phyloP scores from a whole-genome alignment of 2,888 invertebrate species.

The Oscheius sp. region DNA sequence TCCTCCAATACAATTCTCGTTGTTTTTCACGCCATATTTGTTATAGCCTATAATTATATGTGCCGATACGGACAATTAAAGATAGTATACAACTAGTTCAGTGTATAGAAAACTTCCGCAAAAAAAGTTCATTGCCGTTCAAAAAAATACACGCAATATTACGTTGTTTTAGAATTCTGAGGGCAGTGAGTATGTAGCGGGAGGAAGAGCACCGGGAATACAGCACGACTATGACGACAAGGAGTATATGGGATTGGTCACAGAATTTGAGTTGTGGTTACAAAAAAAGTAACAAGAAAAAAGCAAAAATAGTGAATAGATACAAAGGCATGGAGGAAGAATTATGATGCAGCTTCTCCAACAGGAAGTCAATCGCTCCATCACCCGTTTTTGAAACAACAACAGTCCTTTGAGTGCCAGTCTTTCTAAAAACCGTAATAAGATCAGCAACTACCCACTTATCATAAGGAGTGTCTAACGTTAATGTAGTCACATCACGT shows the following conservation, averaged over 20 bases:
- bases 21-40: neutral
- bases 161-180: slow-evolving; percentile 20
- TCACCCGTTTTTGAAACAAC: slow-evolving; percentile 66
- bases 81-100: slow-evolving; percentile 12
- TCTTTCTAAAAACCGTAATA: neutral
- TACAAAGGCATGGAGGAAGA: slow-evolving; percentile 1
- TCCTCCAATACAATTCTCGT: neutral
- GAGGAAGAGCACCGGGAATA: slow-evolving; percentile 14
- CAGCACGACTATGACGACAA: slow-evolving; percentile 1
- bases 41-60: slow-evolving; percentile 12
- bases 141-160: slow-evolving; percentile 17
- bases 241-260: slow-evolving; percentile 24
- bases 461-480: slow-evolving; percentile 51
- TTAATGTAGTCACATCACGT: slow-evolving; percentile 32
- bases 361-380: slow-evolving; percentile 65
- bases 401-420: slow-evolving; percentile 37
- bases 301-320: neutral
- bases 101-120: neutral
- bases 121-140: slow-evolving; percentile 22
- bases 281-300: slow-evolving; percentile 12
- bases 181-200: slow-evolving; percentile 8
- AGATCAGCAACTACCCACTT: slow-evolving; percentile 35
- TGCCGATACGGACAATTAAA: slow-evolving; percentile 8
- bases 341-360: slow-evolving; percentile 54
- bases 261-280: slow-evolving; percentile 14